Evolutionary conservation across 1,140 invertebrate genomes (phyloP).

Genomic region (Ceratina japonica): DNA sequence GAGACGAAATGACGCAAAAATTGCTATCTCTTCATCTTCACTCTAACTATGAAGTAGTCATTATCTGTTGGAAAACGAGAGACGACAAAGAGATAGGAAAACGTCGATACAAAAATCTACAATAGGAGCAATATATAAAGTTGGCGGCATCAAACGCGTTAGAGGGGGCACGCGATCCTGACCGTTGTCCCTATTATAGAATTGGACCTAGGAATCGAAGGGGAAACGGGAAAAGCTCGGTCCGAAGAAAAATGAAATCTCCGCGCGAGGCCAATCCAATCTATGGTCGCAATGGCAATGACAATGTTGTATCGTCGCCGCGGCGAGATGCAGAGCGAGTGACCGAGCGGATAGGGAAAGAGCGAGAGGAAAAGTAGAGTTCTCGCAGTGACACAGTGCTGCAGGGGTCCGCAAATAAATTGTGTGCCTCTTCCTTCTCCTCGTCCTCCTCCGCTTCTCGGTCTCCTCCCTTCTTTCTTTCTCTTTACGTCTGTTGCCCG

Average conservation of each 20-base stretch:
- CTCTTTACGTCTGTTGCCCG: not conserved
- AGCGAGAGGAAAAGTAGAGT: slow-evolving; percentile 23
- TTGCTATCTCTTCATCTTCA: not conserved
- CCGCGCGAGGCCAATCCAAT: slow-evolving; percentile 29
- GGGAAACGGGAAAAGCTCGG: not conserved
- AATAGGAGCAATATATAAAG: too few relatives aligned
- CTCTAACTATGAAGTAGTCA: not conserved
- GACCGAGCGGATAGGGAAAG: not conserved
- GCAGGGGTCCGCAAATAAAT: slow-evolving; percentile 60
- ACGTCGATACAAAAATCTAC: too few relatives aligned
- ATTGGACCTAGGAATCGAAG: not conserved
- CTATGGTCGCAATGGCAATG: slow-evolving; percentile 27
- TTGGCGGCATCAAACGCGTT: too few relatives aligned
- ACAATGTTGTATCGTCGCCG: slow-evolving; percentile 26
- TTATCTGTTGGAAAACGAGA: too few relatives aligned
- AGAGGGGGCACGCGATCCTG: too few relatives aligned
- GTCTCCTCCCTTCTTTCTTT: not conserved
- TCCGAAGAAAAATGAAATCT: not conserved
- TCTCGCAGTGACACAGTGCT: slow-evolving; percentile 48
- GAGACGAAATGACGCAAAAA: not conserved
- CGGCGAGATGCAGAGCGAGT: not conserved
- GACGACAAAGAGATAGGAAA: too few relatives aligned
- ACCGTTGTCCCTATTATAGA: too few relatives aligned
- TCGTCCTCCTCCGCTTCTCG: slow-evolving; percentile 11
- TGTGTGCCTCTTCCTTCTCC: slow-evolving; percentile 8